phyloP scores from a whole-genome alignment of 2,113 vertebrate species.

The Glaucomys volans region DNA sequence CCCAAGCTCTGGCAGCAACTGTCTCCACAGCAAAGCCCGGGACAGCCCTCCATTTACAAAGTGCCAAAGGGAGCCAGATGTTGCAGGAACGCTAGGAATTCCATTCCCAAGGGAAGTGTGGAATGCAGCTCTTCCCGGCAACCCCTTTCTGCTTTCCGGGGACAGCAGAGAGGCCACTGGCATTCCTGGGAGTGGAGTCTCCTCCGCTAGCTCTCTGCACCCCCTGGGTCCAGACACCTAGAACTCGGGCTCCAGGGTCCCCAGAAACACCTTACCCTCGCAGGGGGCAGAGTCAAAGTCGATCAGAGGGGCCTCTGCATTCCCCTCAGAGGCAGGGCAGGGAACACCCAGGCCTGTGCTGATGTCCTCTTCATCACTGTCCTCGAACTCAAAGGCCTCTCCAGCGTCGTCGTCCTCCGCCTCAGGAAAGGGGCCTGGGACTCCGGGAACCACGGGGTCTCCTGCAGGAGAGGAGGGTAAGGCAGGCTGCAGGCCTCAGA shows the following conservation, averaged over 20 bases:
- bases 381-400: slow-evolving; percentile 80
- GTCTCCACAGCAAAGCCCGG: not conserved
- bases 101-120: slow-evolving; percentile 30
- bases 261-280: slow-evolving; percentile 55
- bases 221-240: not conserved
- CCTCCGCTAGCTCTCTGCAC: not conserved
- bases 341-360: not conserved
- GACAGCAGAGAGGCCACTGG: not conserved
- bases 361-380: slow-evolving; percentile 76
- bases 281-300: not conserved
- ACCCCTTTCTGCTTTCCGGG: slow-evolving; percentile 47
- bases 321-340: not conserved
- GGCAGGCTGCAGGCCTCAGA: rapidly evolving
- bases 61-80: slow-evolving; percentile 58
- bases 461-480: slow-evolving; percentile 63
- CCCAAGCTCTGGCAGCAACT: not conserved
- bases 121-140: not conserved
- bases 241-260: not conserved
- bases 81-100: slow-evolving; percentile 69
- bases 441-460: slow-evolving; percentile 64
- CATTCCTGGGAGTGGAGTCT: not conserved
- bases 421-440: slow-evolving; percentile 65
- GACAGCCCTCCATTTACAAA: not conserved
- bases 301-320: slow-evolving; percentile 52
- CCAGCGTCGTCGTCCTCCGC: slow-evolving; percentile 79